These are phyloP conservation scores for Ciconia boyciana DNA, from an alignment of 2,113 vertebrate genomes.

Conservation along the genomic window DNA sequence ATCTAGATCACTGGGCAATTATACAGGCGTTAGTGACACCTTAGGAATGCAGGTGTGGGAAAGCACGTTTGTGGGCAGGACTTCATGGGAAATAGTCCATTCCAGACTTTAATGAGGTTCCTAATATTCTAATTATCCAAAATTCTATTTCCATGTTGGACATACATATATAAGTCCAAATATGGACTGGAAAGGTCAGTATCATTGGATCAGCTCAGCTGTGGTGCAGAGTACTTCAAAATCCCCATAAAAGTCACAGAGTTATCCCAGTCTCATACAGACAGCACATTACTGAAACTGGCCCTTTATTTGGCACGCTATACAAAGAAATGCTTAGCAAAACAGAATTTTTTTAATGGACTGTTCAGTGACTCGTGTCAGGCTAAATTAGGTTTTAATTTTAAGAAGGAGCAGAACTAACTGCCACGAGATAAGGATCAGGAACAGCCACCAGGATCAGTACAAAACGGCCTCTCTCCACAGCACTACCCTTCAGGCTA, in stretches of 20 bases:
- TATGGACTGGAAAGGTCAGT: not conserved
- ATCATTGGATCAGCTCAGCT: not conserved
- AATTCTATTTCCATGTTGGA: not conserved
- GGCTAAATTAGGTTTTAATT: slow-evolving; percentile 2
- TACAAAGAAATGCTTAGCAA: not conserved
- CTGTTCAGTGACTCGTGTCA: not conserved
- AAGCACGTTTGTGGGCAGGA: not conserved
- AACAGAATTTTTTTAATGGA: not conserved
- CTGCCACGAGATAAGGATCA: not conserved
- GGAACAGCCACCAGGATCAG: not conserved
- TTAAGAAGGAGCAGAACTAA: not conserved
- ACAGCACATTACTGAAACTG: not conserved
- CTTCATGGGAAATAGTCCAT: not conserved
- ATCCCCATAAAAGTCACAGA: not conserved
- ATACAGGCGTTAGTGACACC: not conserved
- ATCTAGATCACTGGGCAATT: not conserved
- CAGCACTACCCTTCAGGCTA: not conserved
- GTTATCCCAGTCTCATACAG: not conserved
- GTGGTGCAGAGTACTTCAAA: not conserved
- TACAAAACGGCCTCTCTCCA: not conserved
- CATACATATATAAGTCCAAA: not conserved
- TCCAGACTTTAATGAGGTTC: not conserved
- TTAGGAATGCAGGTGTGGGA: not conserved
- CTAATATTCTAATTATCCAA: not conserved
- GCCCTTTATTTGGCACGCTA: not conserved